Percentiles rank a stretch among this genome's conserved stretches.
Conservation (phyloP, 2,797 vertebrate species). For the Artibeus lituratus region DNA sequence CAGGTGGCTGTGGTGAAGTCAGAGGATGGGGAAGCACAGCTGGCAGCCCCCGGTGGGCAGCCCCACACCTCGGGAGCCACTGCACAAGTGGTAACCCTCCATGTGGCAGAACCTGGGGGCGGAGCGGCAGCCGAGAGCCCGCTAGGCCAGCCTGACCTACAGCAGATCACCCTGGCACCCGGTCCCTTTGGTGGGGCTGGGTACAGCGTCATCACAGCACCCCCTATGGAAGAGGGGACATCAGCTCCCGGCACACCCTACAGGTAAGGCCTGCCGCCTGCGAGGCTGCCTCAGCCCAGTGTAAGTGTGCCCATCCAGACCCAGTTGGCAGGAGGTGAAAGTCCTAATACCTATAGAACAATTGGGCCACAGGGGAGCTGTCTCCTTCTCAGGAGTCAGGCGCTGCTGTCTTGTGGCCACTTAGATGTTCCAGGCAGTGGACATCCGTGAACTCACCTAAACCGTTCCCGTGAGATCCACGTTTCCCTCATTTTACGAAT, state of each 20-base stretch:
- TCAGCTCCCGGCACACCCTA: conserved; percentile 83
- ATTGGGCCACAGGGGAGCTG: fast-evolving
- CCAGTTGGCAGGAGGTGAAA: neutral
- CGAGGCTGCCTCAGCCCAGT: neutral
- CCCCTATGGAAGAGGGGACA: conserved; percentile 85
- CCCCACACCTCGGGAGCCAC: conserved; percentile 55
- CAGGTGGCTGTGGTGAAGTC: conserved; percentile 94
- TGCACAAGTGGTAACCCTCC: conserved; percentile 89
- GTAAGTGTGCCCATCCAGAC: neutral
- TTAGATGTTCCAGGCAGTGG: neutral
- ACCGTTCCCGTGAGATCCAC: neutral
- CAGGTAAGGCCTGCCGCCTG: conserved; percentile 81
- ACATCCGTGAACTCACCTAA: neutral
- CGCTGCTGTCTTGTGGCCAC: neutral
- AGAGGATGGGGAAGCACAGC: conserved; percentile 69
- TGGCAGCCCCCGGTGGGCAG: conserved; percentile 75
- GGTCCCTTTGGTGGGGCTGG: conserved; percentile 79
- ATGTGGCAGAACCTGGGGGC: conserved; percentile 88
- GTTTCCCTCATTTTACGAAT: neutral
- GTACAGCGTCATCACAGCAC: conserved; percentile 90
- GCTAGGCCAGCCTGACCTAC: conserved; percentile 82
- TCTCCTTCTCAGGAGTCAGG: neutral
- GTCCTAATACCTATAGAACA: neutral
- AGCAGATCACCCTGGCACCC: conserved; percentile 91
- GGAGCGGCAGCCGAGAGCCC: conserved; percentile 85